Base-by-base conservation (phyloP, 2,797 vertebrate genomes). In the Graptemys geographica region DNA sequence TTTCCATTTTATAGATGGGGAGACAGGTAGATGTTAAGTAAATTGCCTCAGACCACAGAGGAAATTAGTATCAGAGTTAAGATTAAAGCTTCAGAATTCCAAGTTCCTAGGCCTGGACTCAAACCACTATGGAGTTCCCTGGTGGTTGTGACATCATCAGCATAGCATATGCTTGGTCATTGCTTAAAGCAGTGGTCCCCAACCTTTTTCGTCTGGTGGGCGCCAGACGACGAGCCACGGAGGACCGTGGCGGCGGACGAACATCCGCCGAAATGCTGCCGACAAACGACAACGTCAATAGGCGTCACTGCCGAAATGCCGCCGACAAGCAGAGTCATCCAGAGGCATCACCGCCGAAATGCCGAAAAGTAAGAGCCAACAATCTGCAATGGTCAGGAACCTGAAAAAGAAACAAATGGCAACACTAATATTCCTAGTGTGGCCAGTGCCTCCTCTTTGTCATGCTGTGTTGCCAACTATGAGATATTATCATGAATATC, bases 21-120 rank as follows among this genome's bases (percentile, higher is more conserved):
- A 91, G 86, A 51, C 47, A 90, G 82, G 15, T 76, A 90, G 90
- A 92, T 49, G 51, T 80, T 90, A 92, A 93, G 16, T 53, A 79
- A 4, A 9, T 87, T 76, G 52, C 15, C 19, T 72, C n/a, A n/a
- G 6, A 81, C 87, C 69, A 90, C 74, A 95, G 91, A 81, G 37
- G 21, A 92, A 95, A 52, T 72, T 94, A 65, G 84, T 57, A 23
- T 74, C 84, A 91, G 88, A 78, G 44, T 31, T 81, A 21, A 94
- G 49, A 93, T 89, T 90, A 72, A 92, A 89, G 23, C 84, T 91
- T 90, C 56, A 78, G 18, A 6, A 96, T 52, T 62, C 55, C 31
- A 56, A 69, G 27, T 33, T 74, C 83, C 12, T 44, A 47, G 74
- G 86, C 33, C 62, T 65, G 62, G 19, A 33, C 33, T 18, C 74